Evolutionary conservation across 2,797 vertebrate genomes (phyloP).

Genomic region (Harpagifer antarcticus): DNA sequence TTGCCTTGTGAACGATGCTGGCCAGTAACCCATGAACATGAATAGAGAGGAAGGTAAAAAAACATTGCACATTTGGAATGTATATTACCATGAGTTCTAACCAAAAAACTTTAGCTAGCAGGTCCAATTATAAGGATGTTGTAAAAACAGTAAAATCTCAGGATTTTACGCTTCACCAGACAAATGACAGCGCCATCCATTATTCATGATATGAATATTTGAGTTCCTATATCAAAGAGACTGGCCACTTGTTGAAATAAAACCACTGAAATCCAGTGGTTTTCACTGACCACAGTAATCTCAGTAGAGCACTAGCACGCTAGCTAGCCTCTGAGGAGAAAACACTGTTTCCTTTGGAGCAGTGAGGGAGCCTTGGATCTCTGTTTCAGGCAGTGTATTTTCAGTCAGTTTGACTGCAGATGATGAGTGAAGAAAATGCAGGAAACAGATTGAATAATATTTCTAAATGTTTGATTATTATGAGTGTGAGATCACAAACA

Average conservation of each 20-base stretch:
- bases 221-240: constrained; percentile 30
- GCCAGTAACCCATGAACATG: no score
- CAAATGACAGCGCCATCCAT: constrained; percentile 35
- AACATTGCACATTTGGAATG: constrained; percentile 9
- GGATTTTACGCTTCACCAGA: background rate
- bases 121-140: constrained; percentile 2
- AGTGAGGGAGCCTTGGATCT: background rate
- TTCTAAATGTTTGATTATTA: constrained; percentile 6
- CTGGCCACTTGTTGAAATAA: constrained; percentile 13
- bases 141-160: constrained; percentile 30
- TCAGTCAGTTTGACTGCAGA: constrained; percentile 19
- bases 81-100: background rate
- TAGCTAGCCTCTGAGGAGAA: constrained; percentile 38
- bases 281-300: constrained; percentile 22
- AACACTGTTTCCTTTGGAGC: constrained; percentile 48
- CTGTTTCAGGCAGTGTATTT: constrained; percentile 24
- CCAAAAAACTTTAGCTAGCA: constrained; percentile 3
- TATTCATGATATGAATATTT: constrained; percentile 28
- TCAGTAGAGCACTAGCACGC: constrained; percentile 29
- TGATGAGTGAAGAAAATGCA: constrained; percentile 18
- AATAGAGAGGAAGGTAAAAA: no score
- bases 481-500: background rate
- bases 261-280: constrained; percentile 34
- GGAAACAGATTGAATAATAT: constrained; percentile 17
- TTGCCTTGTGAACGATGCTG: no score